These are phyloP conservation scores for Pelecanoides urinatrix DNA, from an alignment of 2,113 vertebrate genomes.

Conservation along the genomic window DNA sequence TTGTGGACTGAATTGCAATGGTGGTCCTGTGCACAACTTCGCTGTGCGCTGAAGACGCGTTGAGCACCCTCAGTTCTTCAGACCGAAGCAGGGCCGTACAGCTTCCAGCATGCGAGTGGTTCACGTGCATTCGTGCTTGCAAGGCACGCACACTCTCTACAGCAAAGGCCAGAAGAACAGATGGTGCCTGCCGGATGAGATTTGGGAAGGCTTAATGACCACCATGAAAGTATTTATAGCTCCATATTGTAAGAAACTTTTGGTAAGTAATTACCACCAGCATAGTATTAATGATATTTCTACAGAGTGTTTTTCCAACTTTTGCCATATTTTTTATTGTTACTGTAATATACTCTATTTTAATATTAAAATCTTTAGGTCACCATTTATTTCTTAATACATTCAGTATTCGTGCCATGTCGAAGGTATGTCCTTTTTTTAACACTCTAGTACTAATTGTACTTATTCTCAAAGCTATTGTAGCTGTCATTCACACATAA, in stretches of 20 bases:
- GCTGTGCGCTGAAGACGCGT: background rate
- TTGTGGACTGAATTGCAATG: background rate
- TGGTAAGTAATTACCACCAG: background rate
- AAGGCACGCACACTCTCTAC: background rate
- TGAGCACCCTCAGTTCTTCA: background rate
- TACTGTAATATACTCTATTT: background rate
- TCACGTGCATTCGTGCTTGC: background rate
- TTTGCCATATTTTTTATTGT: background rate
- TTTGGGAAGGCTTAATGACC: background rate
- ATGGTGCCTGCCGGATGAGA: background rate
- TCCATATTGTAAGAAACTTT: background rate
- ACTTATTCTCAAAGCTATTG: background rate
- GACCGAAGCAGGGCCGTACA: rapidly evolving
- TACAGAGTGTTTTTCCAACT: background rate
- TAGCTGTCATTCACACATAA: background rate
- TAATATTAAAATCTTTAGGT: background rate
- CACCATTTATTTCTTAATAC: background rate
- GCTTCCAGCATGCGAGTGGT: background rate
- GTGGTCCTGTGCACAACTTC: too few species aligned
- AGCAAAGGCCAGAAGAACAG: background rate
- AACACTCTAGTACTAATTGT: background rate
- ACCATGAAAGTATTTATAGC: background rate
- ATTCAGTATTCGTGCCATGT: background rate
- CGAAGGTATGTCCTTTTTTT: background rate
- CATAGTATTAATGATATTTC: background rate